Conservation (phyloP, 2,888 invertebrate genomes). For the Drosophila kokeensis region DNA sequence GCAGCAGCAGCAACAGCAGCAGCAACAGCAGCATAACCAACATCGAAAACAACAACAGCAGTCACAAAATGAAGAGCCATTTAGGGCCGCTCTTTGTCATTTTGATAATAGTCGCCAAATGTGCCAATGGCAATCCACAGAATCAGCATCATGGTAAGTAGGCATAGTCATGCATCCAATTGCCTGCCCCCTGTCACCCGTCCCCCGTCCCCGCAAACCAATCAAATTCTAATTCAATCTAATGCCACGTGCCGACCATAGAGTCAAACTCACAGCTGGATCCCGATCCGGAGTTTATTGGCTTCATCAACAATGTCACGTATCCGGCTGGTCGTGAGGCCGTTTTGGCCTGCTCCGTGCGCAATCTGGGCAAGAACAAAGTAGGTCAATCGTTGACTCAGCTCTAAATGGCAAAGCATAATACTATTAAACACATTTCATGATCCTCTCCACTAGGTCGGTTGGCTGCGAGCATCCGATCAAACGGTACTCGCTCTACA, state of each 20-base stretch:
- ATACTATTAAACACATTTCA: background rate
- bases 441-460: constrained; percentile 88
- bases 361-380: constrained; percentile 85
- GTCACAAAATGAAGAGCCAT: constrained; percentile 71
- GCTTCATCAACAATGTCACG: constrained; percentile 85
- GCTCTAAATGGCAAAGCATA: background rate
- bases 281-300: constrained; percentile 85
- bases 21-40: constrained; percentile 25
- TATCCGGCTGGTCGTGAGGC: constrained; percentile 85
- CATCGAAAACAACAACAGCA: constrained; percentile 20
- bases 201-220: background rate
- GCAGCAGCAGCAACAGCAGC: constrained; percentile 24
- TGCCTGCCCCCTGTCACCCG: constrained; percentile 25
- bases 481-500: constrained; percentile 95
- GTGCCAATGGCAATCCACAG: constrained; percentile 79
- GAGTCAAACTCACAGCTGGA: constrained; percentile 83
- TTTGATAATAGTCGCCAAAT: constrained; percentile 80
- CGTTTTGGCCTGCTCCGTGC: constrained; percentile 84
- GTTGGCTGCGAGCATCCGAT: constrained; percentile 95
- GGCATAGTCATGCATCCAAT: constrained; percentile 29
- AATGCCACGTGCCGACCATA: constrained; percentile 61
- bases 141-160: constrained; percentile 83
- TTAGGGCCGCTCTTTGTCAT: constrained; percentile 76
- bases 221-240: constrained; percentile 57
- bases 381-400: constrained; percentile 58